A percentile compares a stretch with the other conserved stretches of the same genome.
Evolutionary conservation across 2,888 invertebrate species (phyloP).

Genomic region (Tryphoninae sp.): DNA sequence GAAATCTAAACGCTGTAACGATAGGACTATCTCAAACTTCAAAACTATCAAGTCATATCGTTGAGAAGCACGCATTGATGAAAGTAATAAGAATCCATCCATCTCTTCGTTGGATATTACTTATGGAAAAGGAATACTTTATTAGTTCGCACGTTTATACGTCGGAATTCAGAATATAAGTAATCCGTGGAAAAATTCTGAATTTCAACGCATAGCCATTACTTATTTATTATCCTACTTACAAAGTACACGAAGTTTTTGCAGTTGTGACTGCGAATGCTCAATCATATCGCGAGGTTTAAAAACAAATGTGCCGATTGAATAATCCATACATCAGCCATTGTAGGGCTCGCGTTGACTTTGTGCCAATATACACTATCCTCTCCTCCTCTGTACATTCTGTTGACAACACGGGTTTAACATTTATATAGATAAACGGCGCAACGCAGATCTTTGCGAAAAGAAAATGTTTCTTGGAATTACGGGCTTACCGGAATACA

Average conservation of each 20-base stretch:
- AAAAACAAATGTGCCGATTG: slow-evolving; percentile 41
- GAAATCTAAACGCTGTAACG: too few species aligned
- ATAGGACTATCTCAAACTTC: not conserved
- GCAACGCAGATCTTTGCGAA: not conserved
- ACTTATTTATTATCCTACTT: slow-evolving; percentile 43
- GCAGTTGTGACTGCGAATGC: slow-evolving; percentile 2
- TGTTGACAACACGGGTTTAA: not conserved
- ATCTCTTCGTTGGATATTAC: slow-evolving; percentile 8
- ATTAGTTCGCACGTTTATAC: slow-evolving; percentile 44
- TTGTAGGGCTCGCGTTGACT: too few species aligned
- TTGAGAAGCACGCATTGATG: not conserved
- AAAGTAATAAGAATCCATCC: not conserved
- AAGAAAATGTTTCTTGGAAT: not conserved
- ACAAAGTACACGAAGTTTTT: slow-evolving; percentile 33
- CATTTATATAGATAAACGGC: not conserved
- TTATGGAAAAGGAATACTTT: slow-evolving; percentile 56
- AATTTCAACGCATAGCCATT: slow-evolving; percentile 32
- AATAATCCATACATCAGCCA: not conserved
- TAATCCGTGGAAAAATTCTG: slow-evolving; percentile 1
- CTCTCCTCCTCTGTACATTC: too few species aligned
- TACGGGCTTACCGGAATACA: not conserved
- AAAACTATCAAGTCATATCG: not conserved
- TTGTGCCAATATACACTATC: too few species aligned
- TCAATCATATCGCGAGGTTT: slow-evolving; percentile 24
- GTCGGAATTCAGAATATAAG: slow-evolving; percentile 8